phyloP scores from a whole-genome alignment of 1,140 invertebrate genomes.

The Zaprionus camerounensis region DNA sequence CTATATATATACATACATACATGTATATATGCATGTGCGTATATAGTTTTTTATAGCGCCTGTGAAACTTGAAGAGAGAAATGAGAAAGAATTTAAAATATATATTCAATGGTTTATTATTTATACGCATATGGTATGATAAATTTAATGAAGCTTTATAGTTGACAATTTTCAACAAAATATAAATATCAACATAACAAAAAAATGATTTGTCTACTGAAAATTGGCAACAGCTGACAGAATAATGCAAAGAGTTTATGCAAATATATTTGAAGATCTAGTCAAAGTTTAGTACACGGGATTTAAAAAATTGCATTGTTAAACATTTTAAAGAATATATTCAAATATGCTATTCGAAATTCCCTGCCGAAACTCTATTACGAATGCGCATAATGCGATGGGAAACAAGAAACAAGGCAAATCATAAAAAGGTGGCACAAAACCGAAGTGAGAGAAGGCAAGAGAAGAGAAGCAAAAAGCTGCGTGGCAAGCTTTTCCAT shows the following conservation, averaged over 20 bases:
- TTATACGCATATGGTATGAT: background rate
- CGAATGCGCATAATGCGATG: conserved; percentile 2
- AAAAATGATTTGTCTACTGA: background rate
- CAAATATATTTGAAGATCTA: background rate
- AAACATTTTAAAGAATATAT: background rate
- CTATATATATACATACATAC: background rate
- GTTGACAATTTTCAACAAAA: too few species aligned
- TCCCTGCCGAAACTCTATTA: background rate
- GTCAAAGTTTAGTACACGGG: background rate
- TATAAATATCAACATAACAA: too few species aligned
- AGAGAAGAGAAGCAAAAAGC: conserved; percentile 1
- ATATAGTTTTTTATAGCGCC: background rate
- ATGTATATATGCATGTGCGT: background rate
- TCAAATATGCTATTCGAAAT: background rate
- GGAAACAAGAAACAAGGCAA: background rate
- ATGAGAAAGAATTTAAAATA: background rate
- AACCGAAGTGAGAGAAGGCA: background rate
- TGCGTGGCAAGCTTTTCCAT: conserved; percentile 17
- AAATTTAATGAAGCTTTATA: background rate
- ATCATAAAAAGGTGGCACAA: conserved; percentile 3
- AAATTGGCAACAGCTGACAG: background rate
- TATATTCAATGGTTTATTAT: background rate
- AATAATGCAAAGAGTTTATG: too few species aligned
- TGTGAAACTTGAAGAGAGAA: background rate
- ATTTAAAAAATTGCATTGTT: background rate